Base-by-base conservation (phyloP, 2,888 invertebrate genomes). In the Scaptomyza caliginosa region DNA sequence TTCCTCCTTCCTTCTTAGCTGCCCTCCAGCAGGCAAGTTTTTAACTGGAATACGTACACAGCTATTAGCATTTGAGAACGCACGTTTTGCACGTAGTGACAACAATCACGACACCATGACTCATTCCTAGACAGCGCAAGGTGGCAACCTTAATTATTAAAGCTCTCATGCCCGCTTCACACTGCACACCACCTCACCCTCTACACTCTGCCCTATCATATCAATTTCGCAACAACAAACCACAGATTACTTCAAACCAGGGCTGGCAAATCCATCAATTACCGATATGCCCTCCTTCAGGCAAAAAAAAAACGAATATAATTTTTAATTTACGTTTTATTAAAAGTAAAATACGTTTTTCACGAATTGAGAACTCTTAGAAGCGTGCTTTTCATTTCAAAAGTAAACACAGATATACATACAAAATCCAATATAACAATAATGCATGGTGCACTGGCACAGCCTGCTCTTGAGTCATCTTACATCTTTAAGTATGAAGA, bases 31-130 rank as follows among this genome's bases (percentile, higher is more conserved):
- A 11, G 57, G 70, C 65, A 65, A 74, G 55, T 73, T 51, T 42
- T 45, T 30, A 32, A 48, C 57, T 51, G 23, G 36, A 30, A 52
- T 34, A 55, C 55, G 42, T 58, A 58, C 42, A 39, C 34, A 51
- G 58, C 34, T 57, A 59, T 48, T 39, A 38, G 24, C 38, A 45
- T 39, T 40, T 32, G 16, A 7, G 10, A 45, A 40, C 30, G 50
- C 68, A 57, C 68, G 38, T 52, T 48, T 52, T 38, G 43, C 60
- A 62, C 68, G 21, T 60, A 32, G 30, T 51, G 21, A 46, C 28
- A 46, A 52, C 28, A n/a, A 45, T 28, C n/a, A 21, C 39, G 4
- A 45, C n/a, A n/a, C 2, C 70, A 32, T 72, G 68, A 74, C 34
- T 72, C 71, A 73, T 32, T 7, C 8, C 32, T 2, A 32, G 16